Evolutionary conservation across 2,888 invertebrate genomes (phyloP), one percentile per base, ranked within the genome.

Genomic region (Zaprionus bogoriensis): DNA sequence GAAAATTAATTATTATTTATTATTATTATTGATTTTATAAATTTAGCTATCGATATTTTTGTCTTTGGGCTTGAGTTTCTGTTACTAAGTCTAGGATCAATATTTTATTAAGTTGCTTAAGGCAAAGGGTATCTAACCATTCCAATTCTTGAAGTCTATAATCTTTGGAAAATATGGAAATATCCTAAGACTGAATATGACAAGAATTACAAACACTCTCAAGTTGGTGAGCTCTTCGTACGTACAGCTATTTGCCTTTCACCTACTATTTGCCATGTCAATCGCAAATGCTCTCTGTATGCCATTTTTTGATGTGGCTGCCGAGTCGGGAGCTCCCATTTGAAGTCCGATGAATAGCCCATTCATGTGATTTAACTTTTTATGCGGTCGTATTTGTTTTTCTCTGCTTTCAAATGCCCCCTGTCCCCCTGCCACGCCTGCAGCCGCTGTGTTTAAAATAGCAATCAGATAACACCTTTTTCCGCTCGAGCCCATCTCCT

Each of bases 391-490:
- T 72, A 79, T 67, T 82, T 68, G 75, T 72, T 69, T 68, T 58
- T 45, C 53, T 46, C 64, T 44, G 67, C 70, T 60, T 66, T 64
- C 54, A 57, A 55, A 52, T 55, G 64, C 60, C 28, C 44, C 28
- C 50, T 17, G 27, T 10, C 10, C 5, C 27, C 5, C 9, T 27
- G 5, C 27, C 10, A 6, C 67, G 14, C 46, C 17, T 38, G 28
- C 51, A 42, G 10, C 44, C 23, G 45, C 66, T 86, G 83, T 85
- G 88, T 79, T 79, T 77, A 80, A 83, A 87, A 88, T 86, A 74
- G 86, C 88, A 87, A 87, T 87, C 87, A 88, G 88, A 87, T 87
- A 87, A 88, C 87, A 87, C 87, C 88, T 87, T 68, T 67, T 61
- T 28, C 23, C 60, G n/a, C n/a, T n/a, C n/a, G n/a, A n/a, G n/a